Conservation (phyloP, 2,797 vertebrate genomes). For the Helostoma temminkii region DNA sequence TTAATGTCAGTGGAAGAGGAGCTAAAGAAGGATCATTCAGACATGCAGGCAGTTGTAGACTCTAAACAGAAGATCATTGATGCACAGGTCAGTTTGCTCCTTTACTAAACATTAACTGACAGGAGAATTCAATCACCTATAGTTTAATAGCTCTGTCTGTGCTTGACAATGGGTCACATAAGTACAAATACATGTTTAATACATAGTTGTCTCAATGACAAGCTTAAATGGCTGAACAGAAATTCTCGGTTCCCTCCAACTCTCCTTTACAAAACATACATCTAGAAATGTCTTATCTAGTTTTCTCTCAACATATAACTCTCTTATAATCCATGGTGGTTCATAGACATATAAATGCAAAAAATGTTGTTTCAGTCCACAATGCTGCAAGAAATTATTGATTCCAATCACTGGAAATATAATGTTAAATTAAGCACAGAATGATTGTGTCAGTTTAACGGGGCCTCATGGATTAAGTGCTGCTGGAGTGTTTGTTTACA, state of each 20-base stretch:
- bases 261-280: conserved; percentile 42
- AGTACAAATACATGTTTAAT: conserved; percentile 69
- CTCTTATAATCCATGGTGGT: conserved; percentile 20
- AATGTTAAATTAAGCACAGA: background rate
- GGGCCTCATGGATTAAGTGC: conserved; percentile 14
- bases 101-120: background rate
- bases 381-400: background rate
- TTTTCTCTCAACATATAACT: conserved; percentile 31
- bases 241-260: conserved; percentile 12
- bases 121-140: background rate
- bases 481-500: background rate
- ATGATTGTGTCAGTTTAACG: background rate
- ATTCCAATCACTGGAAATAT: conserved; percentile 6
- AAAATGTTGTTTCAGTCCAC: background rate
- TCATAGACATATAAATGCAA: conserved; percentile 34
- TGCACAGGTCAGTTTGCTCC: conserved; percentile 89
- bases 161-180: conserved; percentile 37
- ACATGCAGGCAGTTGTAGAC: conserved; percentile 98
- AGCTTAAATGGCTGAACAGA: conserved; percentile 47
- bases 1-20: conserved; percentile 99
- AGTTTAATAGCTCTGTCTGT: background rate
- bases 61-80: conserved; percentile 99
- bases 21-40: conserved; percentile 96
- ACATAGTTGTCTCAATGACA: conserved; percentile 53
- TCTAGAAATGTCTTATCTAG: conserved; percentile 34